phyloP scores from a whole-genome alignment of 1,140 invertebrate genomes.

The Solenopsis invicta region DNA sequence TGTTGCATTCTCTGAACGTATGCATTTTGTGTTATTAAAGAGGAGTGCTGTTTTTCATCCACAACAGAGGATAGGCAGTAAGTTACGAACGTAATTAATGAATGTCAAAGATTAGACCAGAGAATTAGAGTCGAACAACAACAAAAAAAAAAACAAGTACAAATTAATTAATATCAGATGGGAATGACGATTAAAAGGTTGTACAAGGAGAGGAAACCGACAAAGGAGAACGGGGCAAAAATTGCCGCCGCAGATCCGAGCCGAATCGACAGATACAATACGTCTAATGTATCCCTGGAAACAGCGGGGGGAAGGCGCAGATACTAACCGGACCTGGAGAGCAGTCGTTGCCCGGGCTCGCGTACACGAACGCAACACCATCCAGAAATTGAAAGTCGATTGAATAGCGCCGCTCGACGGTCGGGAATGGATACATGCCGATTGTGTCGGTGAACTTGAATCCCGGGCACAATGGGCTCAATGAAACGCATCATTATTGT shows the following conservation, averaged over 20 bases:
- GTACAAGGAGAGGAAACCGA: neutral
- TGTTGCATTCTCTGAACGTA: neutral
- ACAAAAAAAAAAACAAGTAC: neutral
- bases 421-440: constrained; percentile 72
- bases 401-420: constrained; percentile 69
- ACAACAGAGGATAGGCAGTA: neutral
- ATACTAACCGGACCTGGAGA: constrained; percentile 41
- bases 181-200: neutral
- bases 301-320: constrained; percentile 40
- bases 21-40: neutral
- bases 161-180: constrained; percentile 43
- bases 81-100: neutral
- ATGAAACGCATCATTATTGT: constrained; percentile 81
- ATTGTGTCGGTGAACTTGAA: constrained; percentile 80
- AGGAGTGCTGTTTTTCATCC: neutral
- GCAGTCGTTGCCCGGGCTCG: neutral
- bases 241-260: constrained; percentile 1
- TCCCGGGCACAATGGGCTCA: constrained; percentile 77
- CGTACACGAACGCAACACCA: constrained; percentile 68
- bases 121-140: too few species aligned
- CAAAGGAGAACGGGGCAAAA: constrained; percentile 27
- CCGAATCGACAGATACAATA: constrained; percentile 73
- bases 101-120: neutral
- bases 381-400: constrained; percentile 79
- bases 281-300: constrained; percentile 70